These are phyloP conservation scores for Sebastes dallii DNA, from an alignment of 2,797 vertebrate species.

Conservation along the genomic window DNA sequence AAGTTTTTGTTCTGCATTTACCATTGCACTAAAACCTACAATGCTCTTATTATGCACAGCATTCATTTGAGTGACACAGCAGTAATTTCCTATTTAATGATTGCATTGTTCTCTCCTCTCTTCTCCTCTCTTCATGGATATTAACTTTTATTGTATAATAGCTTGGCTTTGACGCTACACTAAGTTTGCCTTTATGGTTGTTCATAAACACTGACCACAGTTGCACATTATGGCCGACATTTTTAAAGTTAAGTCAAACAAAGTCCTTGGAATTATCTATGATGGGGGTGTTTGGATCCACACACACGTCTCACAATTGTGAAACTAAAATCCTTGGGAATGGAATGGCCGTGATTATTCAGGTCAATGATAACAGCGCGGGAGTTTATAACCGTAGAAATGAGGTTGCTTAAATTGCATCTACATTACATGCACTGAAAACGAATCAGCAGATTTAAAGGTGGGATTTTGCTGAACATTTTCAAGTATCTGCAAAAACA, in stretches of 20 bases:
- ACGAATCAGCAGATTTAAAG: not conserved
- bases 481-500: not conserved
- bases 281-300: conserved; percentile 7
- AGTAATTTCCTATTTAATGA: conserved; percentile 77
- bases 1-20: conserved; percentile 41
- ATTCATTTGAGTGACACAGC: conserved; percentile 66
- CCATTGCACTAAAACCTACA: conserved; percentile 25
- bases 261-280: conserved; percentile 59
- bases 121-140: conserved; percentile 71
- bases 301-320: conserved; percentile 1
- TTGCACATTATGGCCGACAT: conserved; percentile 62
- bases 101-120: conserved; percentile 70
- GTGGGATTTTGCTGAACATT: not conserved
- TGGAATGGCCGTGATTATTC: conserved; percentile 31
- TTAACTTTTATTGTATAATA: conserved; percentile 81
- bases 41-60: conserved; percentile 43
- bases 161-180: conserved; percentile 74
- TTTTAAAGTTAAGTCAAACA: conserved; percentile 74
- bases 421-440: not conserved
- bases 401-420: not conserved
- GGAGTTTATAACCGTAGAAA: conserved; percentile 19
- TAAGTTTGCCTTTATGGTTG: conserved; percentile 76
- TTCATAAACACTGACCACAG: conserved; percentile 77
- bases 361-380: not conserved
- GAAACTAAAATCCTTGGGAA: conserved; percentile 26